Percentiles rank a stretch among this genome's conserved stretches.
Evolutionary conservation across 2,888 invertebrate species (phyloP).

Genomic region (Lasioglossum pauxillum): DNA sequence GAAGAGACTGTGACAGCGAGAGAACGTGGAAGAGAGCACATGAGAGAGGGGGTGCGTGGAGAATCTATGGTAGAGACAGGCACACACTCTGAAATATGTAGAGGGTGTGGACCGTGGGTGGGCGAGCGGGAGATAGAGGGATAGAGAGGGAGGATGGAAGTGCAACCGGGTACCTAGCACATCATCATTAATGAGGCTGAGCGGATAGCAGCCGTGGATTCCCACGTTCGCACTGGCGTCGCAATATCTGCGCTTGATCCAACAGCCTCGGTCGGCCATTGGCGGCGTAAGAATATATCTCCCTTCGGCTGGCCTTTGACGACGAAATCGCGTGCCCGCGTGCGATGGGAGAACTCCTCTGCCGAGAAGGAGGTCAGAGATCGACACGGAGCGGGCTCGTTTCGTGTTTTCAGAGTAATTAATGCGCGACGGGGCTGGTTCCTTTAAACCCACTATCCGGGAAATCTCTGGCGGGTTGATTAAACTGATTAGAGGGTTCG

Average conservation of each 20-base stretch:
- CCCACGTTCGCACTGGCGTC: constrained; percentile 82
- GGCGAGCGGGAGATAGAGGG: not conserved
- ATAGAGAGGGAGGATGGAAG: constrained; percentile 67
- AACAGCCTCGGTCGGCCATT: constrained; percentile 62
- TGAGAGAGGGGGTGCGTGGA: not conserved
- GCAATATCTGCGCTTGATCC: constrained; percentile 78
- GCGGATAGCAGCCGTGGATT: constrained; percentile 81
- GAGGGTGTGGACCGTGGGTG: constrained; percentile 32
- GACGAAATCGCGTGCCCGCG: constrained; percentile 43
- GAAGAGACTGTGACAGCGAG: not conserved
- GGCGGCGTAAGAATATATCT: constrained; percentile 55
- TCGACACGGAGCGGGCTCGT: not conserved
- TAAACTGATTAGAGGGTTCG: not conserved
- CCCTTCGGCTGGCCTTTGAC: constrained; percentile 46
- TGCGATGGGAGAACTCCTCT: not conserved
- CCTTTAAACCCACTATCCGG: not conserved
- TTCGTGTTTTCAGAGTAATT: constrained; percentile 45
- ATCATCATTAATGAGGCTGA: constrained; percentile 92
- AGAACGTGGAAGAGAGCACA: not conserved
- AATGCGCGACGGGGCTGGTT: constrained; percentile 8
- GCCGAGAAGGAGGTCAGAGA: constrained; percentile 31
- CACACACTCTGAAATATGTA: constrained; percentile 59
- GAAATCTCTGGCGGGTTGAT: constrained; percentile 8
- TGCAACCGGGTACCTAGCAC: constrained; percentile 90
- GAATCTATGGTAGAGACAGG: constrained; percentile 32